phyloP scores from a whole-genome alignment of 2,888 invertebrate species.

The Perithous albicinctus region DNA sequence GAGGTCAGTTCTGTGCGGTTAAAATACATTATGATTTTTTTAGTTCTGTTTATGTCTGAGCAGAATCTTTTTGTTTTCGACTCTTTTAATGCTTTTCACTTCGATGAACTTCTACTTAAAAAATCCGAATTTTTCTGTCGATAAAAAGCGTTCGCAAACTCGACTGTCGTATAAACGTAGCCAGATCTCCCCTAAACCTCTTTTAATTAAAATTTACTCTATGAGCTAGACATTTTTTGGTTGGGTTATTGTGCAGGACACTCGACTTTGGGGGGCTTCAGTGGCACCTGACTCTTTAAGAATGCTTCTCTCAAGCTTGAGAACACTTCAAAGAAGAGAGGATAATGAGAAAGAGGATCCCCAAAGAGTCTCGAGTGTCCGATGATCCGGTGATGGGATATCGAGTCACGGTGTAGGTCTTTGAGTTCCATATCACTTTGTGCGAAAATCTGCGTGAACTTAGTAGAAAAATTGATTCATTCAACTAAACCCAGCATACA shows the following conservation, averaged over 20 bases:
- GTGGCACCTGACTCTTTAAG: slow-evolving; percentile 52
- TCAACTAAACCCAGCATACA: too few relatives aligned
- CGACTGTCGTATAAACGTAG: too few relatives aligned
- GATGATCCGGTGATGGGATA: slow-evolving; percentile 53
- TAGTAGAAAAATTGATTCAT: too few relatives aligned
- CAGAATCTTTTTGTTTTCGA: too few relatives aligned
- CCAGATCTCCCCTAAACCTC: too few relatives aligned
- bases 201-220: not conserved
- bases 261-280: slow-evolving; percentile 26
- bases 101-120: too few relatives aligned
- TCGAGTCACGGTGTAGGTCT: slow-evolving; percentile 32
- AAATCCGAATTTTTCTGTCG: too few relatives aligned
- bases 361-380: slow-evolving; percentile 56
- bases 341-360: slow-evolving; percentile 61
- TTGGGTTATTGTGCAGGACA: not conserved
- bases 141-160: too few relatives aligned
- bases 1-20: too few relatives aligned
- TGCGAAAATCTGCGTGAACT: slow-evolving; percentile 1
- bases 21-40: too few relatives aligned
- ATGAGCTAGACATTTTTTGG: not conserved
- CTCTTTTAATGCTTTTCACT: too few relatives aligned
- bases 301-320: slow-evolving; percentile 39
- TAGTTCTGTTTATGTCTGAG: too few relatives aligned
- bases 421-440: not conserved
- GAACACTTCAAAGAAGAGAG: slow-evolving; percentile 34